phyloP scores from a whole-genome alignment of 1,140 invertebrate species.

The Nymphalis io region DNA sequence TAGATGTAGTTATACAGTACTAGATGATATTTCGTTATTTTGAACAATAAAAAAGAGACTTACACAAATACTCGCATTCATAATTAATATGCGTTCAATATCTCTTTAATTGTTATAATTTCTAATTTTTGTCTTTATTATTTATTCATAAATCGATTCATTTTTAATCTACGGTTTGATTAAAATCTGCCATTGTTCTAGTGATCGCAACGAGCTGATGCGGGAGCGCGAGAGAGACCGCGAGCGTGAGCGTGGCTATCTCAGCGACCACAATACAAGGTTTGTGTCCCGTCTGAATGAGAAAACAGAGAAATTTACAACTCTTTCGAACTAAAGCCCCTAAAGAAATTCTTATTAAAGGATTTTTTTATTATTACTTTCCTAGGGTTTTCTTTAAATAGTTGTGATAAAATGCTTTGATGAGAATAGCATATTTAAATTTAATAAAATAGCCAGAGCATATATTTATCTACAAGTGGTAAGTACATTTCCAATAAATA shows the following conservation, averaged over 20 bases:
- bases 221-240: constrained; percentile 85
- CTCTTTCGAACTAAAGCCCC: neutral
- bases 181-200: constrained; percentile 62
- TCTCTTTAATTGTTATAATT: neutral
- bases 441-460: no score
- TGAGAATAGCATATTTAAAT: no score
- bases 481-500: no score
- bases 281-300: constrained; percentile 6
- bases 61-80: no score
- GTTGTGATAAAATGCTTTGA: no score
- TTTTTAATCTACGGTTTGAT: constrained; percentile 46
- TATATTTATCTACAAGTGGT: no score
- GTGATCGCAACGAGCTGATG: constrained; percentile 91
- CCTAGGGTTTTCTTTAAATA: neutral
- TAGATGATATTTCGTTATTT: no score
- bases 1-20: no score
- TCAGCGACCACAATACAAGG: constrained; percentile 92
- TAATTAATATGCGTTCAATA: no score
- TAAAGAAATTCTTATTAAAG: neutral
- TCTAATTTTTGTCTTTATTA: neutral
- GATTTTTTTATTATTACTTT: neutral
- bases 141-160: constrained; percentile 22
- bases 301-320: neutral
- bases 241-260: constrained; percentile 89
- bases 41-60: no score